Evolutionary conservation across 2,888 invertebrate species (phyloP).

Genomic region (Amphimallon solstitiale): DNA sequence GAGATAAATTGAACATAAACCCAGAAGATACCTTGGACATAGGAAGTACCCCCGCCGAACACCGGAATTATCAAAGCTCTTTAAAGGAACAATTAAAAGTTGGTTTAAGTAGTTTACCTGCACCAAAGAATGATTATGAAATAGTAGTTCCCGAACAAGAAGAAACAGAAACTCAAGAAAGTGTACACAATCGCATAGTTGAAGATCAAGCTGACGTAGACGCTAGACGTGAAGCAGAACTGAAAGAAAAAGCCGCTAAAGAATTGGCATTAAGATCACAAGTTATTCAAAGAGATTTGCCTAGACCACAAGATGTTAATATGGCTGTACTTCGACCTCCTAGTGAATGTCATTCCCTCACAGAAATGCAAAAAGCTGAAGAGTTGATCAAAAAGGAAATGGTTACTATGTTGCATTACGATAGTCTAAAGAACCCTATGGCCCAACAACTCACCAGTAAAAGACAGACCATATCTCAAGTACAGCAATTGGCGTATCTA

Average conservation of each 20-base stretch:
- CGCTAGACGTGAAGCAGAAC: constrained; percentile 73
- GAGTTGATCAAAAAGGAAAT: constrained; percentile 96
- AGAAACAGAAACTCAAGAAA: constrained; percentile 67
- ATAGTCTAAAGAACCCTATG: constrained; percentile 82
- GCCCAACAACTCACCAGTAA: constrained; percentile 59
- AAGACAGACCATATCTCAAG: constrained; percentile 69
- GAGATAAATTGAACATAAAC: constrained; percentile 96
- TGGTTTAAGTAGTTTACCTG: constrained; percentile 83
- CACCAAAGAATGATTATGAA: constrained; percentile 97
- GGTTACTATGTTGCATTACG: constrained; percentile 94
- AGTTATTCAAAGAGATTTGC: constrained; percentile 85
- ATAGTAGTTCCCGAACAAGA: constrained; percentile 94
- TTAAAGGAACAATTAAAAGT: constrained; percentile 78
- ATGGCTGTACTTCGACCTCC: constrained; percentile 81
- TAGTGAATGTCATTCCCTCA: constrained; percentile 79
- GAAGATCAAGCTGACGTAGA: constrained; percentile 92
- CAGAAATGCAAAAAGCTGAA: constrained; percentile 93
- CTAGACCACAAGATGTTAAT: constrained; percentile 89
- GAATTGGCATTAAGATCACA: constrained; percentile 83
- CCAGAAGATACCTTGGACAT: constrained; percentile 81
- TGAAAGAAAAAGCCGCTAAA: constrained; percentile 74
- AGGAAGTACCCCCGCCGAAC: constrained; percentile 76
- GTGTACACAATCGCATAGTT: constrained; percentile 57
- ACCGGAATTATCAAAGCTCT: constrained; percentile 75
- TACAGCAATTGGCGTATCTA: constrained; percentile 82